phyloP scores from a whole-genome alignment of 2,113 vertebrate species.

The Sinocyclocheilus anophthalmus region DNA sequence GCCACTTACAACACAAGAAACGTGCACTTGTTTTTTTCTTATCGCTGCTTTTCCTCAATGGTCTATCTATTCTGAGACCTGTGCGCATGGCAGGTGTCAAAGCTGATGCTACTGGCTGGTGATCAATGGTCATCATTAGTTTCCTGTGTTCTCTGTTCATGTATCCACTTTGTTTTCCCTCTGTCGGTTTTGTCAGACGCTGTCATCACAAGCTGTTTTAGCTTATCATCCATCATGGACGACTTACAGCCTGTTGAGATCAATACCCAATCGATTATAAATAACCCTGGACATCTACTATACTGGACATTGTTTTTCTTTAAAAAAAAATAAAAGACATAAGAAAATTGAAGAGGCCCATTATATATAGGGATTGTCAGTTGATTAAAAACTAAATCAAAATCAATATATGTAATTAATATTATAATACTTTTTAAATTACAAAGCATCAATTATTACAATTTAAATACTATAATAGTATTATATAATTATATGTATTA shows the following conservation, averaged over 20 bases:
- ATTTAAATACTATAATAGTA: no score
- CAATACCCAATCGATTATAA: constrained; percentile 56
- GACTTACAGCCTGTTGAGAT: constrained; percentile 26
- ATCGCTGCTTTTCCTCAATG: not conserved
- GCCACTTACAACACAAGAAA: not conserved
- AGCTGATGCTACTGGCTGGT: constrained; percentile 10
- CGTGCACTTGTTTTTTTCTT: not conserved
- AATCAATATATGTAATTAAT: no score
- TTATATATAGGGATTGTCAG: no score
- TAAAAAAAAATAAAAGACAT: not conserved
- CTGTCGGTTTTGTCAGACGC: constrained; percentile 1
- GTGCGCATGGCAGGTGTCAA: constrained; percentile 23
- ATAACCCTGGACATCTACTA: constrained; percentile 48
- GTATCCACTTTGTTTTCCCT: constrained; percentile 13
- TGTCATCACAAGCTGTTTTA: constrained; percentile 32
- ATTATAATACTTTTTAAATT: no score
- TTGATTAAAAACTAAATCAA: no score
- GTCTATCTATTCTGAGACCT: not conserved
- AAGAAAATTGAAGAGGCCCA: no score
- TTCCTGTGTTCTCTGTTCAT: constrained; percentile 3
- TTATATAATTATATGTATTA: no score
- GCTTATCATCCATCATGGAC: constrained; percentile 28
- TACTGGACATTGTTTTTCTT: not conserved
- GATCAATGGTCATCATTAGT: constrained; percentile 50
- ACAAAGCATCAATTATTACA: no score